Conservation (phyloP, 2,797 vertebrate genomes). For the Cuculus canorus region DNA sequence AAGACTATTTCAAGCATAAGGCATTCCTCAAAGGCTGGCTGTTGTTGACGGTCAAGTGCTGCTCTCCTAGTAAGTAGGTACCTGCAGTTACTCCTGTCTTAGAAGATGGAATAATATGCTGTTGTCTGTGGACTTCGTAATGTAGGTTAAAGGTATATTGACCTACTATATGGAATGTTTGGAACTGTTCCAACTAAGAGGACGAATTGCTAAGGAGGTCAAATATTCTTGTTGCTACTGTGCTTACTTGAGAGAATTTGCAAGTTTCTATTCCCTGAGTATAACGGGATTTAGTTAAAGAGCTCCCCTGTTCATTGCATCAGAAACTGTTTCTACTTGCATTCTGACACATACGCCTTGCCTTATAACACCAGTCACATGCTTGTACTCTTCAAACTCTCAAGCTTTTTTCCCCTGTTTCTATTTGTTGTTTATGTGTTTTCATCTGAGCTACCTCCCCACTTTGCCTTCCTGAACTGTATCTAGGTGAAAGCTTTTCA, state of each 20-base stretch:
- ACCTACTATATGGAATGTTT: not conserved
- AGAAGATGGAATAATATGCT: not conserved
- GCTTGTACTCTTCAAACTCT: not conserved
- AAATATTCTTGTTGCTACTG: not conserved
- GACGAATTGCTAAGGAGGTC: not conserved
- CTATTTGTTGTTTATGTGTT: not conserved
- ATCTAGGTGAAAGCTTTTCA: not conserved
- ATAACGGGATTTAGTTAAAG: not conserved
- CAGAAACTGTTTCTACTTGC: not conserved
- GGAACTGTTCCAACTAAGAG: not conserved
- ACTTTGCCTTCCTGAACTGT: not conserved
- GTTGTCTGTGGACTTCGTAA: not conserved
- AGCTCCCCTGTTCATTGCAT: not conserved
- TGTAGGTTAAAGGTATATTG: not conserved
- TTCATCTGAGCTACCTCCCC: not conserved
- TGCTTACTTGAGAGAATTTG: not conserved
- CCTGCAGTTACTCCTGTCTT: not conserved
- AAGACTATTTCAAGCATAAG: rapidly evolving
- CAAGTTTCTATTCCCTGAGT: not conserved
- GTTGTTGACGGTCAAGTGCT: rapidly evolving
- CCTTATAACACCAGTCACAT: not conserved
- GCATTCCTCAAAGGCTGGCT: rapidly evolving
- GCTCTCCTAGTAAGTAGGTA: not conserved
- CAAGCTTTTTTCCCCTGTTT: not conserved
- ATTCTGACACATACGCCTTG: not conserved